Evolutionary conservation across 2,888 invertebrate genomes (phyloP).

Genomic region (Uropetala carovei): DNA sequence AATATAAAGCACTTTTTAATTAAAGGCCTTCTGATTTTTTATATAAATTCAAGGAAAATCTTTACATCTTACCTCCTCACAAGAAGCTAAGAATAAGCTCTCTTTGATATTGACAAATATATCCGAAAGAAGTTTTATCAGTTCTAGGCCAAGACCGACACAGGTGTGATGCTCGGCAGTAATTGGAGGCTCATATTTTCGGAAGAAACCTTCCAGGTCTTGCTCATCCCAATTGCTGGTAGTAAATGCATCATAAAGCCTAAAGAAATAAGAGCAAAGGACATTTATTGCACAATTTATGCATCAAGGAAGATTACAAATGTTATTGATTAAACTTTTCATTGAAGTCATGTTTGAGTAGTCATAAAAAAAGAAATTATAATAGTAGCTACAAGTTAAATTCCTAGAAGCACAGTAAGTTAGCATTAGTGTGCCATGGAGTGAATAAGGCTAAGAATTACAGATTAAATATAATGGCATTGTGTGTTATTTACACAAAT

Average conservation of each 20-base stretch:
- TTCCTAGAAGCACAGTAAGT: too few species aligned
- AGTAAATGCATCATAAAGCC: conserved; percentile 79
- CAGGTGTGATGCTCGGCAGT: conserved; percentile 89
- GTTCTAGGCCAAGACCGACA: conserved; percentile 90
- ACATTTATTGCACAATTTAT: too few species aligned
- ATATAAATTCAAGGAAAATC: background rate
- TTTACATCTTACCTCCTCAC: conserved; percentile 84
- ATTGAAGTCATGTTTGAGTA: too few species aligned
- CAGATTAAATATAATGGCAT: too few species aligned
- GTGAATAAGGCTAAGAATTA: too few species aligned
- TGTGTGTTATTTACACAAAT: too few species aligned
- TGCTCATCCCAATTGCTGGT: conserved; percentile 78
- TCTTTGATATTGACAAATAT: conserved; percentile 83
- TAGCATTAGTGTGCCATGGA: too few species aligned
- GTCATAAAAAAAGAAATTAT: too few species aligned
- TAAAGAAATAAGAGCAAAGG: conserved; percentile 75
- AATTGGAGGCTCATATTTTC: conserved; percentile 87
- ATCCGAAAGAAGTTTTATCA: conserved; percentile 81
- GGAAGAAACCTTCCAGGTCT: conserved; percentile 84
- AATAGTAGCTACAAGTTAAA: too few species aligned
- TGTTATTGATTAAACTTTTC: too few species aligned
- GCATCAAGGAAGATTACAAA: too few species aligned
- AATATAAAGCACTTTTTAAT: too few species aligned
- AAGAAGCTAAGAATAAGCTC: conserved; percentile 86
- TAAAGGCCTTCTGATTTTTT: background rate